Evolutionary conservation across 2,797 vertebrate genomes (phyloP).

Genomic region (Nasua narica): DNA sequence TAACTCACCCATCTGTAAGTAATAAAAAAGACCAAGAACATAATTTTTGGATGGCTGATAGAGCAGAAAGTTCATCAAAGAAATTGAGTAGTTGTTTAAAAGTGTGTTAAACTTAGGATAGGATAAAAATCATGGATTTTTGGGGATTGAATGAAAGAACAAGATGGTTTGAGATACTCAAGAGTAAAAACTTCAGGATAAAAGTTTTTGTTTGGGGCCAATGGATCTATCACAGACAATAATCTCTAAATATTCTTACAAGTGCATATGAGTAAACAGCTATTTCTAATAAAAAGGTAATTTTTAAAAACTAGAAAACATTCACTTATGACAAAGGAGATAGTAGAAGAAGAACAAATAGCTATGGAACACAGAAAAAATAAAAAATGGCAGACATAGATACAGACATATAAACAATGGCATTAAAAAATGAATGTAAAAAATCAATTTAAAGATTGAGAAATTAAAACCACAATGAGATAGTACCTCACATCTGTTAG

Average conservation of each 20-base stretch:
- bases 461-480: neutral
- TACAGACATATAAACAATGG: neutral
- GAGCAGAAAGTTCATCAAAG: neutral
- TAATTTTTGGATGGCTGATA: neutral
- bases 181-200: neutral
- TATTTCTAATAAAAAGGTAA: neutral
- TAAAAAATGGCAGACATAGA: neutral
- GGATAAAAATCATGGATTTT: neutral
- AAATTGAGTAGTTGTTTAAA: neutral
- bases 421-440: neutral
- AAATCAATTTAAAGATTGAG: neutral
- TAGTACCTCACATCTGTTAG: neutral
- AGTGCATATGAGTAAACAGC: neutral
- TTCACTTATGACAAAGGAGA: neutral
- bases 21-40: neutral
- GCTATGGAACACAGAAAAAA: neutral
- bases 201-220: neutral
- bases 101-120: neutral
- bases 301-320: neutral
- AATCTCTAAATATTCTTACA: neutral
- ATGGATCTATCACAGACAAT: neutral
- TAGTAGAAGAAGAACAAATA: neutral
- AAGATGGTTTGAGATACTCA: neutral
- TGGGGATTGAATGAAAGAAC: neutral
- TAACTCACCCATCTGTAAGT: neutral